These are phyloP conservation scores for Scomber japonicus DNA, from an alignment of 2,113 vertebrate genomes.

Conservation along the genomic window DNA sequence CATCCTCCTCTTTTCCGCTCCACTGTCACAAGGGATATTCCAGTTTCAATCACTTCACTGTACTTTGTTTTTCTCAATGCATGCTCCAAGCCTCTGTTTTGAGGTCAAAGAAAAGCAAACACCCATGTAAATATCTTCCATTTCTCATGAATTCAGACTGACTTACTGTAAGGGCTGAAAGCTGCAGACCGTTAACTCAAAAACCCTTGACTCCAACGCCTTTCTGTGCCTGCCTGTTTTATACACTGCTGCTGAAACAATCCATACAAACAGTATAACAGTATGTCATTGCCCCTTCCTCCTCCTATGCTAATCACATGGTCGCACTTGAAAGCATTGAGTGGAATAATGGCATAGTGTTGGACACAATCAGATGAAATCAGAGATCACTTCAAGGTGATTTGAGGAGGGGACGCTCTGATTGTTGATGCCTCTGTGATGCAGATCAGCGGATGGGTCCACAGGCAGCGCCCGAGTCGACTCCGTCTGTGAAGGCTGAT, in stretches of 20 bases:
- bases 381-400: constrained; percentile 70
- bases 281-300: background rate
- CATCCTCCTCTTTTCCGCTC: background rate
- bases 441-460: constrained; percentile 56
- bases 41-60: background rate
- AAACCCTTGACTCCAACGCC: background rate
- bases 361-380: constrained; percentile 59
- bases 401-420: constrained; percentile 50
- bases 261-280: constrained; percentile 8
- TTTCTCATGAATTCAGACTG: background rate
- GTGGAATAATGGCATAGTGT: constrained; percentile 30
- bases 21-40: background rate
- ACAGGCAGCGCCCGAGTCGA: constrained; percentile 37
- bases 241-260: constrained; percentile 15
- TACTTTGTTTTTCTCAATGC: background rate
- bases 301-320: constrained; percentile 18
- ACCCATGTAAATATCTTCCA: background rate
- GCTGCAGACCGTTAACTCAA: background rate
- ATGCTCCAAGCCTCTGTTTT: background rate
- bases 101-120: background rate
- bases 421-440: constrained; percentile 61
- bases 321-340: background rate
- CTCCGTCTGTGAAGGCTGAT: constrained; percentile 58
- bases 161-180: background rate
- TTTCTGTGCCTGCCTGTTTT: background rate